phyloP scores from a whole-genome alignment of 2,797 vertebrate genomes.

The Gobio occitaniae region DNA sequence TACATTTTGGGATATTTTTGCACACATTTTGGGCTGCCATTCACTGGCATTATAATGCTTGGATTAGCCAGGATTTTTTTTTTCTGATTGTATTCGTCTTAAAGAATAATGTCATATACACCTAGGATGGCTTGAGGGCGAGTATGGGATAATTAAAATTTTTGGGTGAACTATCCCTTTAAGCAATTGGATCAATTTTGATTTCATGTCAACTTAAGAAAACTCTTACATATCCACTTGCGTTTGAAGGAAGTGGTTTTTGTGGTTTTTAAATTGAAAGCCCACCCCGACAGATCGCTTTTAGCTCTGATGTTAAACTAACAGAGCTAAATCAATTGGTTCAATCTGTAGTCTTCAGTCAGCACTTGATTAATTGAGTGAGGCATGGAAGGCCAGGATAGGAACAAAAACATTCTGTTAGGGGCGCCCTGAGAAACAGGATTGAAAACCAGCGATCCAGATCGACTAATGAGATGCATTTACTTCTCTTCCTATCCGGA shows the following conservation, averaged over 20 bases:
- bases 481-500: slow-evolving; percentile 24
- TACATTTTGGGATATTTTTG: too few relatives aligned
- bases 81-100: too few relatives aligned
- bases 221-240: slow-evolving; percentile 16
- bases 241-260: background rate
- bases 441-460: slow-evolving; percentile 41
- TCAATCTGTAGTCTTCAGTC: slow-evolving; percentile 43
- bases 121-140: too few relatives aligned
- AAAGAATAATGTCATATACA: too few relatives aligned
- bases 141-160: too few relatives aligned
- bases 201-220: background rate
- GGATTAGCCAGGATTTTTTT: too few relatives aligned
- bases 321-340: slow-evolving; percentile 47
- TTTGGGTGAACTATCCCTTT: background rate
- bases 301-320: slow-evolving; percentile 41
- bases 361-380: slow-evolving; percentile 44
- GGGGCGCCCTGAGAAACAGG: slow-evolving; percentile 17
- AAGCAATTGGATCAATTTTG: background rate
- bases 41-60: too few relatives aligned
- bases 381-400: slow-evolving; percentile 21
- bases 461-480: slow-evolving; percentile 51
- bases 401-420: slow-evolving; percentile 39
- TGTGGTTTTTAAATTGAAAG: slow-evolving; percentile 36
- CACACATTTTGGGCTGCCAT: too few relatives aligned
- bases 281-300: slow-evolving; percentile 13